Percentiles rank a stretch among this genome's conserved stretches.
Conservation (phyloP, 2,113 vertebrate species). For the mouse (Mus musculus) region GRCm39 chr1:176417501-176418000, state of each 20-base stretch:
- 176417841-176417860: neutral
- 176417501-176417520: neutral
- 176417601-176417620: neutral
- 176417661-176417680: neutral
- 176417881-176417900: no score
- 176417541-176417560: neutral
- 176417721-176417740: neutral
- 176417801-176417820: neutral
- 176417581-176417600: neutral
- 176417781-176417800: neutral
- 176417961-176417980: neutral
- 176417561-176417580: neutral
- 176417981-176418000: neutral
- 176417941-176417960: neutral
- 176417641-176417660: neutral
- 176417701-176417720: neutral
- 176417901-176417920: neutral
- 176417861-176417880: neutral
- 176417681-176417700: neutral
- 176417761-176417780: neutral
- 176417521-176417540: neutral
- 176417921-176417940: neutral
- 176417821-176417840: neutral
- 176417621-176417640: neutral
- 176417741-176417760: neutral